Base-by-base conservation (phyloP, 2,888 invertebrate genomes). In the Spilarctia lutea region DNA sequence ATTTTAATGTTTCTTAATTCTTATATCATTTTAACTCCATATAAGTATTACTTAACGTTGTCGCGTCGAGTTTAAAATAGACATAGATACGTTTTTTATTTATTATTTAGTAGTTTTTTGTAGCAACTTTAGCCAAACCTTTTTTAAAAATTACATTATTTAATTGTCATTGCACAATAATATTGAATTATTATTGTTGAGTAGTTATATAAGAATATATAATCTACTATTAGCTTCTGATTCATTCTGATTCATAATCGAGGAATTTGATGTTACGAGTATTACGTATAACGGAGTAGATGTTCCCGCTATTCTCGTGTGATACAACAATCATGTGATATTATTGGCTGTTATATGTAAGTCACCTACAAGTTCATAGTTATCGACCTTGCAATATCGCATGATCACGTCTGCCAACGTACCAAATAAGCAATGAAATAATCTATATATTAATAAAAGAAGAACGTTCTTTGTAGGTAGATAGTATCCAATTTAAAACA, bases 251-350 rank as follows among this genome's bases (percentile, higher is more conserved):
- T 56, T 56, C 56, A 52, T 56, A n/a, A 27, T 13, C 27, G 60
- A 60, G 27, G 60, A 60, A 60, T 60, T 27, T 27, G 27, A 60
- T 60, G 27, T 27, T 27, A n/a, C n/a, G n/a, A n/a, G n/a, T n/a
- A 60, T 27, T 60, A 27, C n/a, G 13, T 30, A 27, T n/a, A 13
- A 60, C 60, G 27, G 27, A 60, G 1, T 16, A 60, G 1, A 27
- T 13, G 60, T 27, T 27, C 27, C 27, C 60, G 27, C 60, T 13
- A 27, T 68, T 42, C 63, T 63, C 11, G 45, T 45, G 27, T 71
- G 71, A 71, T 65, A 45, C 63, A 65, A 65, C 45, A 65, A 65
- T 45, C 65, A 65, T 65, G 71, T 71, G 48, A 65, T 13, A 35
- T 33, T 45, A 67, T 67, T 45, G 45, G 42, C 20, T 27, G 42